Base-by-base conservation (phyloP, 1,140 invertebrate genomes). In the Zeugodacus cucurbitae region DNA sequence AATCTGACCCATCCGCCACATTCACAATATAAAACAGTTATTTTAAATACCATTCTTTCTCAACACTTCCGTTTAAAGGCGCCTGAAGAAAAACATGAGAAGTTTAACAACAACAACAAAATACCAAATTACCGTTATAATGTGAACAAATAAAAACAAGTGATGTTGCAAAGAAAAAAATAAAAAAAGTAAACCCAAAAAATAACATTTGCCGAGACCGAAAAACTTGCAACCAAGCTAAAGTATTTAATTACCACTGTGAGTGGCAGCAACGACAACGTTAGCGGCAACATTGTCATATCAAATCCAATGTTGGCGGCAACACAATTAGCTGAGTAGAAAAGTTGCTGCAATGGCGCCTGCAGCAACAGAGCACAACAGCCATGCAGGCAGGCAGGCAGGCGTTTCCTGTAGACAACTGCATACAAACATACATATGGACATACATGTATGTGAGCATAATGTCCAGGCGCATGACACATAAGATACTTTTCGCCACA, bases 211-310 rank as follows among this genome's bases (percentile, higher is more conserved):
- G 11, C 44, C 32, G 14, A 82, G 74, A 11, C 62, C 67, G 41
- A 82, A 82, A 82, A 82, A n/a, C 74, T 82, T 48, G 74, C 37
- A 82, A 48, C 44, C 74, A 10, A 29, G 74, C 74, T 82, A 54
- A 82, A 82, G 74, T 82, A 82, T 82, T 82, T 82, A 82, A 82
- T 82, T 82, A 82, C 74, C 74, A 82, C 14, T 82, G 37, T 82
- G 74, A 82, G 41, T 82, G 41, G 74, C 74, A 82, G 41, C 74
- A 82, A 82, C 74, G 74, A 41, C 41, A 82, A 54, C 41, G 74
- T 48, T 82, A 82, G 74, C 11, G 74, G 37, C 41, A 82, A 44
- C 37, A 82, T 82, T 29, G 41, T 62, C 58, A 62, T 37, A 37
- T 74, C 34, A 34, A 82, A 48, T 34, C n/a, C 74, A 82, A 14